Conservation (phyloP, 92 coral and sea anemone genomes). For the Palythoa caribaeorum region DNA sequence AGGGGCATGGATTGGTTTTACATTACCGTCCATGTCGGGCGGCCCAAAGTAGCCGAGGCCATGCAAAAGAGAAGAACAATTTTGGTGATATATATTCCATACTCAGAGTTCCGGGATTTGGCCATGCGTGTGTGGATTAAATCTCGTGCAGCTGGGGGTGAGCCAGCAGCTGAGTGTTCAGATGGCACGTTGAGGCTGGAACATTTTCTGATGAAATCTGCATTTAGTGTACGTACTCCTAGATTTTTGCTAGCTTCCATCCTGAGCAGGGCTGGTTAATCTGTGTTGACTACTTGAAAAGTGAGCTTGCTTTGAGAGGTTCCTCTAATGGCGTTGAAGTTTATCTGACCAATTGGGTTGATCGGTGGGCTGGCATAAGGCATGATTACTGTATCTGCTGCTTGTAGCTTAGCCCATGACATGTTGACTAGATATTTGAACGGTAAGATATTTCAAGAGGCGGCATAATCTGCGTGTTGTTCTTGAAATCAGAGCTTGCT, state of each 20-base stretch:
- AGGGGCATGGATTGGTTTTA: constrained; percentile 62
- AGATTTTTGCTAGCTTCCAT: constrained; percentile 47
- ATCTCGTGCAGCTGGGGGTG: constrained; percentile 50
- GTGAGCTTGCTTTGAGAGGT: constrained; percentile 17
- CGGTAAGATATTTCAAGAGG: constrained; percentile 58
- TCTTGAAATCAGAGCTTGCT: constrained; percentile 44
- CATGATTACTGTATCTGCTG: constrained; percentile 35
- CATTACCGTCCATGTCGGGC: constrained; percentile 55
- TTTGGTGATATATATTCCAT: constrained; percentile 51
- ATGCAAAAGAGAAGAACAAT: constrained; percentile 36
- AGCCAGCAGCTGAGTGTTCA: constrained; percentile 39
- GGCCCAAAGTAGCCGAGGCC: constrained; percentile 63
- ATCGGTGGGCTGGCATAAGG: constrained; percentile 65
- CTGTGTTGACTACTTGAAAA: constrained; percentile 4
- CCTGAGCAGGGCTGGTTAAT: constrained; percentile 29
- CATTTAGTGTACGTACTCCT: constrained; percentile 44
- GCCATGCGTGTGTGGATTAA: neutral
- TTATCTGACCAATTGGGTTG: constrained; percentile 52
- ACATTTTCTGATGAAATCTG: constrained; percentile 51
- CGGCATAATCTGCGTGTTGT: constrained; percentile 40
- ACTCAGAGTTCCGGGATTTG: constrained; percentile 24
- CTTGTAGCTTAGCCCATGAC: constrained; percentile 50
- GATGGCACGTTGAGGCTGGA: neutral
- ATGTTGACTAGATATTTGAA: constrained; percentile 52
- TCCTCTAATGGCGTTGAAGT: constrained; percentile 36